A percentile compares a stretch with the other conserved stretches of the same genome.
Conservation (phyloP, 1,140 invertebrate genomes). For the Trichonephila inaurata region DNA sequence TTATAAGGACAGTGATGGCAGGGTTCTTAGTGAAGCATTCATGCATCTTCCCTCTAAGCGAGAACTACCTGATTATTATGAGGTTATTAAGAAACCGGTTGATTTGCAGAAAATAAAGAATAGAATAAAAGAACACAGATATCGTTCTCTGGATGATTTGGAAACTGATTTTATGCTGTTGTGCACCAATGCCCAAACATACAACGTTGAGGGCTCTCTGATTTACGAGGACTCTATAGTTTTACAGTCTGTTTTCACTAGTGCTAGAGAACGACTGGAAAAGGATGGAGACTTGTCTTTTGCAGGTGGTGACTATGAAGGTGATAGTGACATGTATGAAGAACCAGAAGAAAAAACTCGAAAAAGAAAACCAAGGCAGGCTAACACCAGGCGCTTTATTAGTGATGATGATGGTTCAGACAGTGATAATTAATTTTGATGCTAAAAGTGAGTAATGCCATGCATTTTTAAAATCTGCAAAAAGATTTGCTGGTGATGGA, state of each 20-base stretch:
- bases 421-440: constrained; percentile 52
- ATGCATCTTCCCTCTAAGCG: constrained; percentile 95
- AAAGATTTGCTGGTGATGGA: no score
- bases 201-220: constrained; percentile 96
- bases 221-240: constrained; percentile 98
- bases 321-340: constrained; percentile 65
- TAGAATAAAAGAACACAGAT: constrained; percentile 76
- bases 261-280: constrained; percentile 87
- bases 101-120: constrained; percentile 94
- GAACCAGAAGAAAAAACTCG: constrained; percentile 77
- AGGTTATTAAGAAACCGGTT: constrained; percentile 96
- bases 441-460: not conserved
- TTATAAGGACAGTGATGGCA: constrained; percentile 90
- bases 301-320: constrained; percentile 78
- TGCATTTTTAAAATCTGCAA: no score
- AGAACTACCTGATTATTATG: constrained; percentile 98
- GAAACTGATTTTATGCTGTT: constrained; percentile 96
- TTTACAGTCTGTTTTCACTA: constrained; percentile 90
- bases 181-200: constrained; percentile 97
- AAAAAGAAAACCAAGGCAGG: constrained; percentile 61
- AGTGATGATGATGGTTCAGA: constrained; percentile 73
- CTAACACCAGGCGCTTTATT: constrained; percentile 45
- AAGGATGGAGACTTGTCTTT: constrained; percentile 81
- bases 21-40: constrained; percentile 95
- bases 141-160: constrained; percentile 92